Conservation (phyloP, 2,888 invertebrate species). For the Cheiracanthium punctorium region DNA sequence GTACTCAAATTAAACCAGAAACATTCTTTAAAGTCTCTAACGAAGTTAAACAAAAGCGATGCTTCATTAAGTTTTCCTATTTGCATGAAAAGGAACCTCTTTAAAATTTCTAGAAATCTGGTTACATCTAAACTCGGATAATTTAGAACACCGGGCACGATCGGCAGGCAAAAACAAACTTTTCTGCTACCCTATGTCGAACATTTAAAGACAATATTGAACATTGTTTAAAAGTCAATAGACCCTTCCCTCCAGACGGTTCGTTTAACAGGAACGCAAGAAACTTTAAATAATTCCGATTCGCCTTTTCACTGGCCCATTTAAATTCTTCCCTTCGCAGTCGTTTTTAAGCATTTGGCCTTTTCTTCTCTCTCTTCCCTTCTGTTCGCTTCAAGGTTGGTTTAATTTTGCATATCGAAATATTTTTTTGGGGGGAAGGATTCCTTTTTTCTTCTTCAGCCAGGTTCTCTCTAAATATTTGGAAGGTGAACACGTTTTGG, state of each 20-base stretch:
- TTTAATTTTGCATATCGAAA: background rate
- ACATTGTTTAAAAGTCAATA: slow-evolving; percentile 30
- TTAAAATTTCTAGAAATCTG: background rate
- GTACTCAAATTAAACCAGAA: no score
- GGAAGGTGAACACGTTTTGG: no score
- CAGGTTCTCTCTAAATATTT: no score
- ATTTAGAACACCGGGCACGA: slow-evolving; percentile 36
- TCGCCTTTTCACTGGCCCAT: background rate
- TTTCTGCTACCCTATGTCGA: background rate
- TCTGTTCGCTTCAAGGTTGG: background rate
- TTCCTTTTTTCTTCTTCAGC: no score
- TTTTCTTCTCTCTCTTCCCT: background rate
- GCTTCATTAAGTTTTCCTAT: background rate
- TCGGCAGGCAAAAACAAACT: slow-evolving; percentile 19
- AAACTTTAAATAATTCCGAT: slow-evolving; percentile 46
- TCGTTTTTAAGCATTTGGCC: background rate
- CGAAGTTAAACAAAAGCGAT: background rate
- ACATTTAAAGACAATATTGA: slow-evolving; percentile 9
- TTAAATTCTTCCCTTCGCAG: background rate
- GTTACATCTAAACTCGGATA: background rate
- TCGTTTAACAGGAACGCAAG: slow-evolving; percentile 35
- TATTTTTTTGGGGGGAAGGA: no score
- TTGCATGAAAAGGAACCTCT: background rate
- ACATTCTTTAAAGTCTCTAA: background rate
- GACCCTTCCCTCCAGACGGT: slow-evolving; percentile 32